phyloP scores from a whole-genome alignment of 2,797 vertebrate species.

The Alca torda region DNA sequence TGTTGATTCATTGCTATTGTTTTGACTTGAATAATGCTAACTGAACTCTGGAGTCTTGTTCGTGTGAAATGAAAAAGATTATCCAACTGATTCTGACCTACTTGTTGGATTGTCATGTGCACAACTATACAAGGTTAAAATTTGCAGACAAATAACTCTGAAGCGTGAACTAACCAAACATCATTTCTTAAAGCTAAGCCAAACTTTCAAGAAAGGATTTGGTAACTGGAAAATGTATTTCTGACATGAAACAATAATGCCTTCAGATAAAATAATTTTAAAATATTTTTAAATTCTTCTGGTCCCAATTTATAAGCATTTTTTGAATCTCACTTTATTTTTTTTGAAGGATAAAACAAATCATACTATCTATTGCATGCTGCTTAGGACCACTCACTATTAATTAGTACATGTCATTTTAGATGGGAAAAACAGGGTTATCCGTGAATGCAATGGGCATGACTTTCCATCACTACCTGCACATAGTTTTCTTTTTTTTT shows the following conservation, averaged over 20 bases:
- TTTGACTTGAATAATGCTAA: neutral
- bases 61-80: neutral
- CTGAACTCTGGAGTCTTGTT: neutral
- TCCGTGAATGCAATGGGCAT: accelerated
- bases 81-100: neutral
- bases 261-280: neutral
- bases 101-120: neutral
- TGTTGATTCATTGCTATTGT: neutral
- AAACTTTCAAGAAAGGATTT: neutral
- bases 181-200: neutral
- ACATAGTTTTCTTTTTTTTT: neutral
- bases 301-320: neutral
- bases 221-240: neutral
- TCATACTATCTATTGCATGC: neutral
- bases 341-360: neutral
- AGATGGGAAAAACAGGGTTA: neutral
- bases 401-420: neutral
- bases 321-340: neutral
- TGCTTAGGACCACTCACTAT: neutral
- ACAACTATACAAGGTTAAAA: neutral
- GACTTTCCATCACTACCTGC: accelerated
- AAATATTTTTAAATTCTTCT: neutral
- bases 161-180: neutral
- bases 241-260: neutral
- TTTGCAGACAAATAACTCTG: neutral